Percentiles rank a stretch among this genome's conserved stretches.
These are phyloP conservation scores for Gymnopithys bicolor DNA, from an alignment of 2,797 vertebrate species.

Conservation along the genomic window DNA sequence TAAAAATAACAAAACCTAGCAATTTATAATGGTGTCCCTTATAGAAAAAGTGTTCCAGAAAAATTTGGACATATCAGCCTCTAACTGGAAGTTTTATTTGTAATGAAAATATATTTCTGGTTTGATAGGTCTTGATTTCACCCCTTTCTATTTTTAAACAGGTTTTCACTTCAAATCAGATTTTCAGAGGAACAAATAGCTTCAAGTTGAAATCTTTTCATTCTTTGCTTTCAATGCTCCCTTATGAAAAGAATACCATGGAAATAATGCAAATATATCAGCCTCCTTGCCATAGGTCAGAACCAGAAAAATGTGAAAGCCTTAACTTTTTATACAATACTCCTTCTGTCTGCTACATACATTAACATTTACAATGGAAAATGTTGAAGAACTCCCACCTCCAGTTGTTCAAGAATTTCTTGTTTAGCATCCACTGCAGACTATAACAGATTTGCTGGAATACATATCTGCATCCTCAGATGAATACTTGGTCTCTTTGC, in stretches of 20 bases:
- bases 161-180: not conserved
- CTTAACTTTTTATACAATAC: constrained; percentile 33
- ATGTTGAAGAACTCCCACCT: constrained; percentile 40
- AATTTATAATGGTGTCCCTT: not conserved
- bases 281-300: not conserved
- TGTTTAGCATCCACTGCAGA: constrained; percentile 3
- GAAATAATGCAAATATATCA: constrained; percentile 33
- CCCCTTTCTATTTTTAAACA: not conserved
- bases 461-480: not conserved
- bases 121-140: not conserved
- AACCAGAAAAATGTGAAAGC: constrained; percentile 48
- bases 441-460: constrained; percentile 13
- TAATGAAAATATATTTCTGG: not conserved
- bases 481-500: constrained; percentile 6
- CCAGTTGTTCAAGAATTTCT: constrained; percentile 46
- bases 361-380: constrained; percentile 55
- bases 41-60: not conserved
- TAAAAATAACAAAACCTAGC: not conserved
- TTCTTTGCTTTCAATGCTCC: not conserved
- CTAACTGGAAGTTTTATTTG: not conserved
- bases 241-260: not conserved
- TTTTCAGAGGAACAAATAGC: not conserved
- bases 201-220: not conserved
- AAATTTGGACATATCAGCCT: not conserved
- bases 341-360: constrained; percentile 50